Percentiles rank a stretch among this genome's conserved stretches.
phyloP scores from a whole-genome alignment of 2,888 invertebrate species.

The Phaonia tiefii region DNA sequence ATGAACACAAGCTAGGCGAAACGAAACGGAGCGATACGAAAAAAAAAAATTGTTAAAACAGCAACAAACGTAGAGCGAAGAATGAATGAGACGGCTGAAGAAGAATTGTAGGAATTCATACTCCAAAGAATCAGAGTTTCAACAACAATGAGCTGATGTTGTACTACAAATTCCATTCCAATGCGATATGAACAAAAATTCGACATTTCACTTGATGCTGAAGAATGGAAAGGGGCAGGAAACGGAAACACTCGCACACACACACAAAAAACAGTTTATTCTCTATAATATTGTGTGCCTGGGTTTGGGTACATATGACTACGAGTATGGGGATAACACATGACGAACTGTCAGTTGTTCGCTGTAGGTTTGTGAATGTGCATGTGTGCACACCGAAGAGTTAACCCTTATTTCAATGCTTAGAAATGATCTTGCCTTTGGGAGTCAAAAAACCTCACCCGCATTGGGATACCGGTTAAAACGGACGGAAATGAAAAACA shows the following conservation, averaged over 20 bases:
- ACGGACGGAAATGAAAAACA: slow-evolving; percentile 47
- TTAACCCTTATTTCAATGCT: neutral
- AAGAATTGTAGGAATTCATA: slow-evolving; percentile 9
- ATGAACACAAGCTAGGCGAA: slow-evolving; percentile 15
- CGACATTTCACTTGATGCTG: slow-evolving; percentile 59
- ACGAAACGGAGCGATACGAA: neutral
- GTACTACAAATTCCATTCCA: slow-evolving; percentile 72
- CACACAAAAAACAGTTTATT: too few relatives aligned
- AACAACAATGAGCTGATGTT: slow-evolving; percentile 60
- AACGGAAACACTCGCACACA: too few relatives aligned
- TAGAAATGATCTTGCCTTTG: slow-evolving; percentile 15
- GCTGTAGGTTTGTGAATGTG: neutral
- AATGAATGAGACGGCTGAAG: too few relatives aligned
- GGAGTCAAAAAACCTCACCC: neutral
- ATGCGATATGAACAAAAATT: slow-evolving; percentile 74
- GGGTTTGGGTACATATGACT: neutral
- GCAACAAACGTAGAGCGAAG: too few relatives aligned
- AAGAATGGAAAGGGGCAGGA: too few relatives aligned
- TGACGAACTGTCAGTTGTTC: slow-evolving; percentile 58
- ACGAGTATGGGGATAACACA: neutral
- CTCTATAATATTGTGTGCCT: too few relatives aligned
- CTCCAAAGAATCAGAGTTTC: slow-evolving; percentile 52
- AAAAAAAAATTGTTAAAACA: slow-evolving; percentile 9
- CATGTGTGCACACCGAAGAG: neutral
- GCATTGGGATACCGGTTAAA: too few relatives aligned